Evolutionary conservation across 2,888 invertebrate species (phyloP).

Genomic region (Dendrolimus pini): DNA sequence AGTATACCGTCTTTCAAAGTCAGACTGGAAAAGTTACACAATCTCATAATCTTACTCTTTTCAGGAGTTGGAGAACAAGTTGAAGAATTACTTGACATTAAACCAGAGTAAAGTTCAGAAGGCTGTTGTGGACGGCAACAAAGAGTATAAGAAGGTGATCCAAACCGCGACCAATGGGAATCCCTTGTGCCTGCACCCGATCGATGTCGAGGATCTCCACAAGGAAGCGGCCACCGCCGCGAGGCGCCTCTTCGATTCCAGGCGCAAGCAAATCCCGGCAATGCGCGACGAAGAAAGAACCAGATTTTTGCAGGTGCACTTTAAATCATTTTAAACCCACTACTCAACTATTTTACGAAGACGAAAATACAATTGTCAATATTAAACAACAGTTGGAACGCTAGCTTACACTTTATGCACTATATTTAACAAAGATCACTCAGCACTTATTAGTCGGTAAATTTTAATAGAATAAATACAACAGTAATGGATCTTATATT

Average conservation of each 20-base stretch:
- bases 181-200: slow-evolving; percentile 8
- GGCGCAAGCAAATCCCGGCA: slow-evolving; percentile 1
- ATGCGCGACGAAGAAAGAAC: slow-evolving; percentile 10
- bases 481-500: too few species aligned
- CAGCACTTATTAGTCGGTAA: too few species aligned
- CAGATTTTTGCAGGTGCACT: slow-evolving; percentile 4
- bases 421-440: too few species aligned
- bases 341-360: too few species aligned
- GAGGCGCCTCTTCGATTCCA: slow-evolving; percentile 2
- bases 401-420: too few species aligned
- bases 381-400: too few species aligned
- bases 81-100: slow-evolving; percentile 3
- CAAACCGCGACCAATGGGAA: background rate
- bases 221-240: slow-evolving; percentile 4
- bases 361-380: too few species aligned
- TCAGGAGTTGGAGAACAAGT: slow-evolving; percentile 6
- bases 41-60: background rate
- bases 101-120: slow-evolving; percentile 6
- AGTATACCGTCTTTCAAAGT: too few species aligned
- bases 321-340: background rate
- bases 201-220: slow-evolving; percentile 7
- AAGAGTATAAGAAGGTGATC: slow-evolving; percentile 3
- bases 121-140: slow-evolving; percentile 2
- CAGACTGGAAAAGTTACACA: too few species aligned
- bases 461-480: too few species aligned